Base-by-base conservation (phyloP, 2,888 invertebrate species). In the Melanchra persicariae region DNA sequence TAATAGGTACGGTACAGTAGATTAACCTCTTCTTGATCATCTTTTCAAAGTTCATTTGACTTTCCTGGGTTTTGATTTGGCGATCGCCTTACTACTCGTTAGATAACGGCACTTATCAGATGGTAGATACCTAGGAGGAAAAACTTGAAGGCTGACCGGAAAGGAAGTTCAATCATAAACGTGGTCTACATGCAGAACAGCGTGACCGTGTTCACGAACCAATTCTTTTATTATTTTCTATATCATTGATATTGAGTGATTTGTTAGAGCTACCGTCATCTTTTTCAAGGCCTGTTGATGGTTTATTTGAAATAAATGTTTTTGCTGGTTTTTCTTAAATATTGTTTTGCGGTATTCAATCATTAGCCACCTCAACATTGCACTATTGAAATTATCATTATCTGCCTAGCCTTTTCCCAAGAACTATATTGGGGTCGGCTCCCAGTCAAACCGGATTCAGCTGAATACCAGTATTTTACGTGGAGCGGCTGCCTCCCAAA, bases 91-190 rank as follows among this genome's bases (percentile, higher is more conserved):
- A 15, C 12, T 40, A 15, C 5, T 40, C 37, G 37, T 37, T n/a
- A 12, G 37, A 37, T 15, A 5, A 34, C 12, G 19, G 0, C 19
- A 19, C 1, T 45, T 19, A 8, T 19, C 17, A 8, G n/a, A 22
- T 55, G 15, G 22, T 26, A 52, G 22, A 30, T 15, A n/a, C n/a
- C n/a, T n/a, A 7, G 17, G 7, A 52, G 60, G 73, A 65, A 72
- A 71, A 78, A 9, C 15, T 40, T 8, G 51, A 64, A 63, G 73
- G 72, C 40, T 52, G 34, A 26, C 26, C 30, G 47, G 64, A 47
- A n/a, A 71, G 64, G 55, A 57, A 52, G 17, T 47, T 24, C 37
- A 40, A 22, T 34, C 12, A 22, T 0, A 30, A 52, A 54, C 52
- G 68, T 59, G 58, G 40, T 66, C 24, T 26, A 19, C 57, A 76